Conservation (phyloP, 37 sponge, comb jelly and placozoan species). For the Cliona cf. orientalis region DNA sequence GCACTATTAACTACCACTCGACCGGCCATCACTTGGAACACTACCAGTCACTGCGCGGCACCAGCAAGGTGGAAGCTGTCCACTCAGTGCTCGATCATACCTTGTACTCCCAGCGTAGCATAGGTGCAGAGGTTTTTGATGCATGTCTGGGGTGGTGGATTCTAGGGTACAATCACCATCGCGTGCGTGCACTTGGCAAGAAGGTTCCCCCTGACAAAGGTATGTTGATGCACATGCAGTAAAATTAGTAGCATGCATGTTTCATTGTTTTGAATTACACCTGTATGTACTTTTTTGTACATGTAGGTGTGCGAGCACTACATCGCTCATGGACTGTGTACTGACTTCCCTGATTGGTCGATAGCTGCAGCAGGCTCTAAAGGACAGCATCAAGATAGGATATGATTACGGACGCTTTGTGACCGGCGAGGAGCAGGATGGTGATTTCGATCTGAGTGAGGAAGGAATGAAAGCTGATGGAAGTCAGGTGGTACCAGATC, state of each 20-base stretch:
- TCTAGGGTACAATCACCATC: constrained; percentile 48
- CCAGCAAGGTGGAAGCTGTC: constrained; percentile 58
- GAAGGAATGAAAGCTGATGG: not conserved
- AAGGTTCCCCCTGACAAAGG: constrained; percentile 62
- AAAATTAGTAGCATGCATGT: not conserved
- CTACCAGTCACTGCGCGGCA: constrained; percentile 52
- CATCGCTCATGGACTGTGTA: constrained; percentile 40
- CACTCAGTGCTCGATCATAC: constrained; percentile 54
- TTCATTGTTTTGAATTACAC: not conserved
- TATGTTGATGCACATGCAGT: not conserved
- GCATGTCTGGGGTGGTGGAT: constrained; percentile 64
- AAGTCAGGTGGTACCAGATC: constrained; percentile 23
- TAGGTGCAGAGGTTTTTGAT: constrained; percentile 57
- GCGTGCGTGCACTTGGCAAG: constrained; percentile 51
- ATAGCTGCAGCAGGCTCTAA: constrained; percentile 51
- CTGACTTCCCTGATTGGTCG: constrained; percentile 54
- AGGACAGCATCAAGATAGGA: constrained; percentile 33
- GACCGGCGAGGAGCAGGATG: constrained; percentile 37
- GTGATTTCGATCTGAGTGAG: constrained; percentile 15
- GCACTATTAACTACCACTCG: constrained; percentile 39
- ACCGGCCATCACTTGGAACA: constrained; percentile 30
- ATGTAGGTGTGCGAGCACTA: constrained; percentile 34
- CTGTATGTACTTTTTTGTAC: not conserved
- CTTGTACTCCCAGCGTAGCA: constrained; percentile 58
- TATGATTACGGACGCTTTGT: constrained; percentile 53